phyloP scores from a whole-genome alignment of 1,140 invertebrate species.

The Acarapis woodi region DNA sequence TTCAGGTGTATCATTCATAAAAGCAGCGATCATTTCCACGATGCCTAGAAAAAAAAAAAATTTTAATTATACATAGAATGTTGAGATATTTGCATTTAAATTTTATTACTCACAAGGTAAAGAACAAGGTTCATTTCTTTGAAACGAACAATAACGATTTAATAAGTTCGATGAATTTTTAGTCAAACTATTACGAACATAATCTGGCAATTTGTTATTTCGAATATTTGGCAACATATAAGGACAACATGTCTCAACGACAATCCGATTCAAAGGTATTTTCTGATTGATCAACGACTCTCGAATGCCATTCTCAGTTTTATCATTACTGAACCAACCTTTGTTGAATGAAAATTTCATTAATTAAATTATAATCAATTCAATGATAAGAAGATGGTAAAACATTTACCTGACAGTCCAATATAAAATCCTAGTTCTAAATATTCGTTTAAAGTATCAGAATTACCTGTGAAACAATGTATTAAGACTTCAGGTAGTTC shows the following conservation, averaged over 20 bases:
- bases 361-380: conserved; percentile 3
- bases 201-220: conserved; percentile 55
- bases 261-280: conserved; percentile 40
- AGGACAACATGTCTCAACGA: conserved; percentile 73
- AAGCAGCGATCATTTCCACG: conserved; percentile 72
- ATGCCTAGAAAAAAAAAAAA: too few species aligned
- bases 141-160: conserved; percentile 62
- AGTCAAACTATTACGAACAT: conserved; percentile 56
- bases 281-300: conserved; percentile 44
- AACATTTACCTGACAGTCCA: conserved; percentile 35
- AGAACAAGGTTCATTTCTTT: conserved; percentile 80
- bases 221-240: conserved; percentile 87
- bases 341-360: conserved; percentile 3
- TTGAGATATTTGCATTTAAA: not conserved
- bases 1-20: conserved; percentile 50
- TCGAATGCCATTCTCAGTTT: conserved; percentile 58
- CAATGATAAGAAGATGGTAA: not conserved
- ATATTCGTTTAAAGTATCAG: conserved; percentile 49
- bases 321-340: conserved; percentile 76
- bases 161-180: conserved; percentile 37
- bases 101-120: too few species aligned
- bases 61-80: not conserved
- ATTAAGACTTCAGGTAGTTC: conserved; percentile 33
- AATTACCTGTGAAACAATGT: conserved; percentile 71
- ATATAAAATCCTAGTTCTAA: conserved; percentile 61